These are phyloP conservation scores for Ariolimax columbianus DNA, from an alignment of 2,888 invertebrate genomes.

Conservation along the genomic window DNA sequence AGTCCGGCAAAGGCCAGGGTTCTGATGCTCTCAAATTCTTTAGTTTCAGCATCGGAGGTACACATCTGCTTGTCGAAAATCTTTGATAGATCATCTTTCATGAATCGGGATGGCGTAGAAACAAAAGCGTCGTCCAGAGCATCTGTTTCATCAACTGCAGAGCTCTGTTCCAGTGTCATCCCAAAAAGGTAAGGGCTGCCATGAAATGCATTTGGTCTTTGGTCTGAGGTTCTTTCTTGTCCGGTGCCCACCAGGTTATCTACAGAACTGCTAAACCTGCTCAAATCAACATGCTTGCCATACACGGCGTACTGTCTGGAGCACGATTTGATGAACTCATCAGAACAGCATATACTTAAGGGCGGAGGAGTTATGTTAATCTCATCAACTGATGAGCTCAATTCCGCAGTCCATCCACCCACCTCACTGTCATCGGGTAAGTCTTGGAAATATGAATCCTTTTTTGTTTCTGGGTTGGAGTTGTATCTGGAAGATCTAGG, in stretches of 20 bases:
- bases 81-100: neutral
- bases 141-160: slow-evolving; percentile 30
- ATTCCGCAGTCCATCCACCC: neutral
- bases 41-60: neutral
- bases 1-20: neutral
- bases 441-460: neutral
- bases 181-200: slow-evolving; percentile 23
- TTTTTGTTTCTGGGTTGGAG: slow-evolving; percentile 38
- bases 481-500: slow-evolving; percentile 46
- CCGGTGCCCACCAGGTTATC: slow-evolving; percentile 2
- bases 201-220: neutral
- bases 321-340: slow-evolving; percentile 43
- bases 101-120: neutral
- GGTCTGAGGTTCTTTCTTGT: neutral
- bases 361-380: slow-evolving; percentile 29
- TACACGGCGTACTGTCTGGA: slow-evolving; percentile 34
- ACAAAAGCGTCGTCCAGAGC: neutral
- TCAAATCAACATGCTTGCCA: slow-evolving; percentile 24
- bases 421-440: neutral
- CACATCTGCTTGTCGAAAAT: neutral
- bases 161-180: slow-evolving; percentile 9
- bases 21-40: neutral
- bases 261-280: slow-evolving; percentile 45
- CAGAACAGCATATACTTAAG: slow-evolving; percentile 37
- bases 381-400: slow-evolving; percentile 44